These are phyloP conservation scores for Sicus ferrugineus DNA, from an alignment of 2,888 invertebrate species.

Conservation along the genomic window DNA sequence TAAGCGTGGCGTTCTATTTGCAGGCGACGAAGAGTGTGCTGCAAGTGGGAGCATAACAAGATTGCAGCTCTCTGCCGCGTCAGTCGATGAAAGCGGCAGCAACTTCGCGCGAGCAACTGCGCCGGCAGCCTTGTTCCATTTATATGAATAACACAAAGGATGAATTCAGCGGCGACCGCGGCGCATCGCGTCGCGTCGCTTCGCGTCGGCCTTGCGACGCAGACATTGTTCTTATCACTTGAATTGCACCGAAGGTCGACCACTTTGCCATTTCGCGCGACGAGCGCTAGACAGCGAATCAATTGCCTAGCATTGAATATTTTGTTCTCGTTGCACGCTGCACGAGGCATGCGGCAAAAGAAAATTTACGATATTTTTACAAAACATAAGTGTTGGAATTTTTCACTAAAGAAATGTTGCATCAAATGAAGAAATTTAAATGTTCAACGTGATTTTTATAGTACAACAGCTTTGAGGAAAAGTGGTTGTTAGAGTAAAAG, in stretches of 20 bases:
- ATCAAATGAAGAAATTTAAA: no score
- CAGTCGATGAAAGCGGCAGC: conserved; percentile 8
- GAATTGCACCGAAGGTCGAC: conserved; percentile 38
- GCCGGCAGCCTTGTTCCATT: conserved; percentile 36
- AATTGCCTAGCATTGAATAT: conserved; percentile 34
- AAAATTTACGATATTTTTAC: no score
- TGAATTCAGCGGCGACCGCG: conserved; percentile 29
- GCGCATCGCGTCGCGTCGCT: no score
- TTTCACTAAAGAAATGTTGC: no score
- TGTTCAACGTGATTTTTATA: no score
- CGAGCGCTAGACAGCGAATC: conserved; percentile 28
- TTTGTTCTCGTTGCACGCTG: conserved; percentile 22
- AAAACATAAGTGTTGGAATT: no score
- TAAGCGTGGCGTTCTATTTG: conserved; percentile 40
- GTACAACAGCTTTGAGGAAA: no score
- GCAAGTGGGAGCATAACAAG: conserved; percentile 2
- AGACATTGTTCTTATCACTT: conserved; percentile 37
- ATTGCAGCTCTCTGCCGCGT: conserved; percentile 7
- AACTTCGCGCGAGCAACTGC: not conserved
- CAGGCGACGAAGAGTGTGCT: conserved; percentile 26
- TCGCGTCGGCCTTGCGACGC: conserved; percentile 34
- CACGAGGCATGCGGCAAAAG: conserved; percentile 17
- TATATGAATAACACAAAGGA: conserved; percentile 38
- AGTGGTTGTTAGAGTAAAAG: no score
- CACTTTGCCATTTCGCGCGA: conserved; percentile 1